Evolutionary conservation across 2,888 invertebrate species (phyloP).

Genomic region (Dexiosoma caninum): DNA sequence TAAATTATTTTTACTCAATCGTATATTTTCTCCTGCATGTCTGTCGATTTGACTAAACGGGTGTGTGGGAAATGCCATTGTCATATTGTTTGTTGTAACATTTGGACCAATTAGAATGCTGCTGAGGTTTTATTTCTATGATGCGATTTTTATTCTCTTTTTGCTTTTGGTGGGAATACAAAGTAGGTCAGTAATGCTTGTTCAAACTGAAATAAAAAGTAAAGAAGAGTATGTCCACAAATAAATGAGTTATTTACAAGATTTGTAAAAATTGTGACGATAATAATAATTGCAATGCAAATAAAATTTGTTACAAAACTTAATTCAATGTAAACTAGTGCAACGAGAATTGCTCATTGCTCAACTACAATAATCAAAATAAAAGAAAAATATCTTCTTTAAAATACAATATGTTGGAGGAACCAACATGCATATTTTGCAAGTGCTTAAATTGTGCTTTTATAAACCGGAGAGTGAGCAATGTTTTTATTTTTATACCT

Average conservation of each 20-base stretch:
- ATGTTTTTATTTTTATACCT: background rate
- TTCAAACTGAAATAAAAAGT: background rate
- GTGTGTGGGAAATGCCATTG: conserved; percentile 45
- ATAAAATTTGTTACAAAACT: too few relatives aligned
- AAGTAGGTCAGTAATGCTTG: background rate
- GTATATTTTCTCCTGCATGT: conserved; percentile 25
- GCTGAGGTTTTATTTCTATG: background rate
- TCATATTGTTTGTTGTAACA: conserved; percentile 50
- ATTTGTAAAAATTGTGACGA: background rate
- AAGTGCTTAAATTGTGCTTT: too few relatives aligned
- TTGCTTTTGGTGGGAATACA: background rate
- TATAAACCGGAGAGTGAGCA: background rate
- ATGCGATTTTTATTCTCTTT: background rate
- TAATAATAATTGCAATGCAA: too few relatives aligned
- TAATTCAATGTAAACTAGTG: too few relatives aligned
- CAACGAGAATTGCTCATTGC: too few relatives aligned
- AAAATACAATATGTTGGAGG: too few relatives aligned
- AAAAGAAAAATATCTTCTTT: background rate
- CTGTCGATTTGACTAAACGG: background rate
- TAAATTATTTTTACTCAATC: conserved; percentile 32
- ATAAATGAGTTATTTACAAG: background rate
- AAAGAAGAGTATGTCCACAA: background rate
- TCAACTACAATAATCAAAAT: too few relatives aligned
- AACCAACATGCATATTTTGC: too few relatives aligned
- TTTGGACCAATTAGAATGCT: conserved; percentile 22